Evolutionary conservation across 2,888 invertebrate species (phyloP).

Genomic region (Epinotia bilunana): DNA sequence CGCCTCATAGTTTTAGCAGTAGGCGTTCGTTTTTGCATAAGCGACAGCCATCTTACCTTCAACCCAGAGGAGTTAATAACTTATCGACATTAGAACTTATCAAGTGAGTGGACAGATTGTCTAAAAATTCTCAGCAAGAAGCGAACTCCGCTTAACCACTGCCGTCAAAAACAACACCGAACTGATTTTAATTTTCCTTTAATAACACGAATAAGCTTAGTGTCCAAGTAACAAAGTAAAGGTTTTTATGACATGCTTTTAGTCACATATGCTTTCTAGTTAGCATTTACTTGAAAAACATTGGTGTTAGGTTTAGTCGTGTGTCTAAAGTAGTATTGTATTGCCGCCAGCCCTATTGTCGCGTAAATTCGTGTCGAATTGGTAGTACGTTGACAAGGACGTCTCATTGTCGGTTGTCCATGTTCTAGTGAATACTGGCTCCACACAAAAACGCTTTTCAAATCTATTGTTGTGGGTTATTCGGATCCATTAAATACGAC

Average conservation of each 20-base stretch:
- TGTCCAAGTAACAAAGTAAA: background rate
- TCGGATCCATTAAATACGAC: background rate
- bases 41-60: no score
- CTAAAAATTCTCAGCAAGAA: background rate
- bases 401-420: slow-evolving; percentile 9
- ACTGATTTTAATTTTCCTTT: background rate
- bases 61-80: background rate
- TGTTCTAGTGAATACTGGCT: slow-evolving; percentile 14
- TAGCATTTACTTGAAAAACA: background rate
- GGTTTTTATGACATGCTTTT: no score
- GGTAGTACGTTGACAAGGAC: slow-evolving; percentile 33
- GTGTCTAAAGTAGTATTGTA: background rate
- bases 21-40: no score
- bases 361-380: slow-evolving; percentile 36
- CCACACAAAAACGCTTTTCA: slow-evolving; percentile 20
- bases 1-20: no score
- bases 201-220: background rate
- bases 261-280: no score
- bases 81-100: background rate
- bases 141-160: no score
- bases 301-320: background rate
- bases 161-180: no score
- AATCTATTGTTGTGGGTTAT: slow-evolving; percentile 11
- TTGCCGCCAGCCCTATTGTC: slow-evolving; percentile 4
- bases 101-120: background rate